phyloP scores from a whole-genome alignment of 2,113 vertebrate genomes.

The Odocoileus hemionus region DNA sequence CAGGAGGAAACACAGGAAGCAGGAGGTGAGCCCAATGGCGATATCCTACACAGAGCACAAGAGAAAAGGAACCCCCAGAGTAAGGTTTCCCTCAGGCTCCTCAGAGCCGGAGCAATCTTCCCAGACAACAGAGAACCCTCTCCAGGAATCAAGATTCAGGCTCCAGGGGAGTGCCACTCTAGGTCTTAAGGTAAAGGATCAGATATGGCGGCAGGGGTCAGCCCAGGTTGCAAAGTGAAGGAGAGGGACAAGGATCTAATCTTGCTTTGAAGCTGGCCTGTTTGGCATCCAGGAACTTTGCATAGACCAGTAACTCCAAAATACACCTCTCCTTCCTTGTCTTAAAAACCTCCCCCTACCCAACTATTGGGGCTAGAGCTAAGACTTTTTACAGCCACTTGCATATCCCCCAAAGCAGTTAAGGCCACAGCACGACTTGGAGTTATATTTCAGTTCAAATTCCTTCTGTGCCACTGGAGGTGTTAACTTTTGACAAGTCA shows the following conservation, averaged over 20 bases:
- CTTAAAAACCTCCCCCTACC: not conserved
- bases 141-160: not conserved
- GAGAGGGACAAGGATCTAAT: not conserved
- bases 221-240: not conserved
- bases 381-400: not conserved
- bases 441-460: not conserved
- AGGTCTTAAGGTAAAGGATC: not conserved
- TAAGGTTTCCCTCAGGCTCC: not conserved
- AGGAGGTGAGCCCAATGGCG: constrained; percentile 44
- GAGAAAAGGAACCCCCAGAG: not conserved
- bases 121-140: not conserved
- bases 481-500: not conserved
- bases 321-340: not conserved
- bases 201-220: not conserved
- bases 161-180: not conserved
- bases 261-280: not conserved
- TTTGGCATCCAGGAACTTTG: not conserved
- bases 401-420: not conserved
- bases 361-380: not conserved
- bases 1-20: constrained; percentile 58
- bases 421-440: not conserved
- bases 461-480: not conserved
- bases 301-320: not conserved
- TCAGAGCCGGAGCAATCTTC: not conserved
- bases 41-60: constrained; percentile 49